Base-by-base conservation (phyloP, 1,140 invertebrate genomes). In the Lasioglossum albipes region DNA sequence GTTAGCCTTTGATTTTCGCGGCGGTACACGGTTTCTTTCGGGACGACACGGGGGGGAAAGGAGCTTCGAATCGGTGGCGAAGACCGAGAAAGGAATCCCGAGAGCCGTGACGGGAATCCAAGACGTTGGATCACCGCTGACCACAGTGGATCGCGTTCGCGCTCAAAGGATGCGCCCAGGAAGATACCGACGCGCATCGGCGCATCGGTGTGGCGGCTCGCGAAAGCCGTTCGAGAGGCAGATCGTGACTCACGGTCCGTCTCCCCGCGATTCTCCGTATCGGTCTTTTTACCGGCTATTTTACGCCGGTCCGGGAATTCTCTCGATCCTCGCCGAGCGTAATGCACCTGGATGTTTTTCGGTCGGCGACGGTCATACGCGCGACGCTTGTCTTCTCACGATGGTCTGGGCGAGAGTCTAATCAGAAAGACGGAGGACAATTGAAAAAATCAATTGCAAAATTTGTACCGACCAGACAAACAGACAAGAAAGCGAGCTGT, bases 241-340 rank as follows among this genome's bases (percentile, higher is more conserved):
- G 66, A 67, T 61, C 75, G 67, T 71, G 75, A 77, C 67, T 78
- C 75, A 78, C 68, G 67, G 75, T 52, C 61, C 70, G 42, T 41
- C 67, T 61, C 57, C 22, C 52, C 49, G 70, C 41, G 42, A 59
- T 52, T 78, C 49, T 61, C 52, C 54, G 42, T 70, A n/a, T 62
- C 62, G 7, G 9, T 7, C 67, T 67, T 22, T 49, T 54, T 10
- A n/a, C n/a, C 45, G 27, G 31, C 12, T 22, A 16, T 71, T n/a
- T 41, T n/a, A 20, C 27, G 36, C 59, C 41, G 22, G 12, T 41
- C 31, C 18, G 18, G 31, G 16, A 20, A 62, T 18, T 54, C 52
- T 20, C 52, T 16, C 27, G n/a, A 18, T 62, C 27, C 10, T 13
- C 45, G 2, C 2, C n/a, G 16, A 10, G 41, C 31, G 18, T 12